phyloP scores from a whole-genome alignment of 2,113 vertebrate species.

The Actenoides hombroni region DNA sequence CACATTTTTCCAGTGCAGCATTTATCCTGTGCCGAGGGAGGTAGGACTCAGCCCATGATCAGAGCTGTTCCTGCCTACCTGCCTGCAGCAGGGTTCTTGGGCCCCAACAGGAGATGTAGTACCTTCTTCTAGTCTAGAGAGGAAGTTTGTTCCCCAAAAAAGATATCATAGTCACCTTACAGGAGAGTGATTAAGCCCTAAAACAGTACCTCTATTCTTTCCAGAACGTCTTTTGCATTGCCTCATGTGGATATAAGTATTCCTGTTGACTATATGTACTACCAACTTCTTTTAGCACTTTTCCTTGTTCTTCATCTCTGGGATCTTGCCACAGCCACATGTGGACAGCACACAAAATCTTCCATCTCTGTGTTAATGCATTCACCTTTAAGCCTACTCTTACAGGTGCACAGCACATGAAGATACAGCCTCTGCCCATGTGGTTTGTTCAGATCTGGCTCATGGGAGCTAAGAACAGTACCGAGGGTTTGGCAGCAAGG shows the following conservation, averaged over 20 bases:
- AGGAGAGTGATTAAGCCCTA: neutral
- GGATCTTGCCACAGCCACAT: neutral
- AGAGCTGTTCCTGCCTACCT: neutral
- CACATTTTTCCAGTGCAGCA: rapidly evolving
- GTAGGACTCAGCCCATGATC: neutral
- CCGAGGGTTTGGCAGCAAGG: neutral
- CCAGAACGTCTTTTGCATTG: neutral
- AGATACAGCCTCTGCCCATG: neutral
- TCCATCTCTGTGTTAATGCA: neutral
- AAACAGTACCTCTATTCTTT: neutral
- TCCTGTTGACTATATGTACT: neutral
- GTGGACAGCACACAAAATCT: neutral
- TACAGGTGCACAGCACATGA: neutral
- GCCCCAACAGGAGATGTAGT: neutral
- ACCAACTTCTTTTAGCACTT: neutral
- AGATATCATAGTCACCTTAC: neutral
- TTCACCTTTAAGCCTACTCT: neutral
- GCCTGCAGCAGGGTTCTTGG: rapidly evolving
- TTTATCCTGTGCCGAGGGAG: neutral
- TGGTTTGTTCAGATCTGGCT: neutral
- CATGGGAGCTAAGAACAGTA: neutral
- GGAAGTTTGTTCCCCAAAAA: neutral
- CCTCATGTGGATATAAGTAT: neutral
- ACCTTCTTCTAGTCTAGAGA: neutral
- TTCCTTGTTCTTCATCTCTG: neutral